Percentiles rank a stretch among this genome's conserved stretches.
Conservation (phyloP, 2,888 invertebrate genomes). For the Ephialtes manifestator region DNA sequence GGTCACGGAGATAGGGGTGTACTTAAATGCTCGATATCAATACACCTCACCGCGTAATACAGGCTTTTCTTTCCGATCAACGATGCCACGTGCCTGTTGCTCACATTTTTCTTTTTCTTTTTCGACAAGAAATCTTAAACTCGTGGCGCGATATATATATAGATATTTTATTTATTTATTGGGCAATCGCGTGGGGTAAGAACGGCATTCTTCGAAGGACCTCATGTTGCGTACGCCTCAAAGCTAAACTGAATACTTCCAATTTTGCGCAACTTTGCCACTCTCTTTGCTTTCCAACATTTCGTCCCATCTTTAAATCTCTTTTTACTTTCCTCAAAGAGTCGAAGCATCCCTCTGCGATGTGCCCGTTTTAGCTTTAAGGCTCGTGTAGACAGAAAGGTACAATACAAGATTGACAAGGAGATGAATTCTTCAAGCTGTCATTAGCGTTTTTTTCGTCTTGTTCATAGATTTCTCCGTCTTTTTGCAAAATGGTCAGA, state of each 20-base stretch:
- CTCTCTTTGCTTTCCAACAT: background rate
- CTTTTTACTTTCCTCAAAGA: background rate
- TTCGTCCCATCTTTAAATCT: background rate
- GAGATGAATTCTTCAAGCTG: background rate
- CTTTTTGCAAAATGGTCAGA: background rate
- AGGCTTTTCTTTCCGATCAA: background rate
- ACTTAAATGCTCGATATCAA: constrained; percentile 2
- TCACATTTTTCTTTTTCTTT: background rate
- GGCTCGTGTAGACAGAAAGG: background rate
- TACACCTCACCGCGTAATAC: background rate
- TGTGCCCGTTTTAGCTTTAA: background rate
- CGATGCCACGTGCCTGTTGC: background rate
- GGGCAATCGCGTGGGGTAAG: background rate
- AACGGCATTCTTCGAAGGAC: background rate
- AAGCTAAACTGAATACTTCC: constrained; percentile 3
- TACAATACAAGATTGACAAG: background rate
- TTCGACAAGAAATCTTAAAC: background rate
- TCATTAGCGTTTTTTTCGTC: background rate
- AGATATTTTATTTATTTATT: background rate
- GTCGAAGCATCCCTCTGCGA: background rate
- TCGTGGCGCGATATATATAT: background rate
- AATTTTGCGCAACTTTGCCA: background rate
- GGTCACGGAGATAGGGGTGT: background rate
- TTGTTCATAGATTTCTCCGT: background rate
- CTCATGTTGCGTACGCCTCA: background rate